Conservation (phyloP, 1,140 invertebrate species). For the Saccostrea cuccullata region DNA sequence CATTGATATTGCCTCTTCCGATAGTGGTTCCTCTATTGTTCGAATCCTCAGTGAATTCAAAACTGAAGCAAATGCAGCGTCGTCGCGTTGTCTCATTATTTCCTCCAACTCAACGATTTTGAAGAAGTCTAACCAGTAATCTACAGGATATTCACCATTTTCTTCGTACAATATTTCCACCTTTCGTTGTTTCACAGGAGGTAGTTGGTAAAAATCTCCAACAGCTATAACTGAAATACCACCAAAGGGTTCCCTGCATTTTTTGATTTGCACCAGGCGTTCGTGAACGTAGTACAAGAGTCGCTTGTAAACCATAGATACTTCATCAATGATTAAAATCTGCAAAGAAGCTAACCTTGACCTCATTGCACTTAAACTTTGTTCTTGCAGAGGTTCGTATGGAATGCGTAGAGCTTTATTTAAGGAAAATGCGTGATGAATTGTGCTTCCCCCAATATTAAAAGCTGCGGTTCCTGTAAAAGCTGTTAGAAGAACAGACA, state of each 20-base stretch:
- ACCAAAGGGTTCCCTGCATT: too few species aligned
- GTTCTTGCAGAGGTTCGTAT: background rate
- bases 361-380: background rate
- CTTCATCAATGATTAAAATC: slow-evolving; percentile 18
- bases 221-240: too few species aligned
- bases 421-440: background rate
- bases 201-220: too few species aligned
- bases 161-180: too few species aligned
- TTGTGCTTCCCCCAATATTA: too few species aligned
- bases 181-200: too few species aligned
- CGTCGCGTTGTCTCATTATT: background rate
- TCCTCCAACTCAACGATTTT: too few species aligned
- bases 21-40: background rate
- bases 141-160: too few species aligned
- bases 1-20: background rate
- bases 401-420: slow-evolving; percentile 11
- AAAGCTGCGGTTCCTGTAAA: slow-evolving; percentile 32
- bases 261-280: too few species aligned
- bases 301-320: too few species aligned
- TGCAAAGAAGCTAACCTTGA: background rate
- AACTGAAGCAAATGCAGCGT: background rate
- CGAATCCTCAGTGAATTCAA: background rate
- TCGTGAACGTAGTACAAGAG: too few species aligned
- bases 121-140: too few species aligned
- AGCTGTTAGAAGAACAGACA: slow-evolving; percentile 49